Conservation (phyloP, 2,797 vertebrate species). For the Pterois miles region DNA sequence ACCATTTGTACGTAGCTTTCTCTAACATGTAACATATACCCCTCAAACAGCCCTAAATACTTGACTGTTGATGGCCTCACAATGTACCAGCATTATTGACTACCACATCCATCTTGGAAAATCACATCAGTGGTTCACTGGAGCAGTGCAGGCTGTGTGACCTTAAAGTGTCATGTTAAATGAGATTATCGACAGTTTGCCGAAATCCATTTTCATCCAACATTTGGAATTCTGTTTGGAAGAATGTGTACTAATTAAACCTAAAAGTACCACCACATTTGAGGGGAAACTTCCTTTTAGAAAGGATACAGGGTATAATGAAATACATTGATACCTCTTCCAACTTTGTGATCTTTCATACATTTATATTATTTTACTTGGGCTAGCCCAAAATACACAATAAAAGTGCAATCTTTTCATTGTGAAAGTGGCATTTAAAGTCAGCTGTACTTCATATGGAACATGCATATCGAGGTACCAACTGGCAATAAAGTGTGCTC, state of each 20-base stretch:
- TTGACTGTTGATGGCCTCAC: not conserved
- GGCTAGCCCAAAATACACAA: not conserved
- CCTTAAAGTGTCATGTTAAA: not conserved
- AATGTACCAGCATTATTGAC: not conserved
- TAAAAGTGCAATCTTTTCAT: not conserved
- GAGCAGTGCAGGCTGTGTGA: too few species aligned
- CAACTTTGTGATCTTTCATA: not conserved
- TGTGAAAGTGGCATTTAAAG: not conserved
- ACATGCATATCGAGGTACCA: slow-evolving; percentile 6
- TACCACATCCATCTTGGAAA: not conserved
- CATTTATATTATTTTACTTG: not conserved
- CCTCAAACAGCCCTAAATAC: not conserved
- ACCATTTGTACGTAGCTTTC: not conserved
- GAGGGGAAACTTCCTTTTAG: not conserved
- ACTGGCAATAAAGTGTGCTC: slow-evolving; percentile 50
- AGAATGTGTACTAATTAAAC: not conserved
- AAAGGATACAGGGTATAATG: not conserved
- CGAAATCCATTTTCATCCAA: not conserved
- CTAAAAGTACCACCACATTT: not conserved
- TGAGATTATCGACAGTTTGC: not conserved
- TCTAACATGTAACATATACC: not conserved
- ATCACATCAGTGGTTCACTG: too few species aligned
- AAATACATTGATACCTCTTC: not conserved
- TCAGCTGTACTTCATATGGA: not conserved
- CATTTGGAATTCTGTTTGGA: not conserved